phyloP scores from a whole-genome alignment of 2,113 vertebrate genomes.

The Festucalex cinctus region DNA sequence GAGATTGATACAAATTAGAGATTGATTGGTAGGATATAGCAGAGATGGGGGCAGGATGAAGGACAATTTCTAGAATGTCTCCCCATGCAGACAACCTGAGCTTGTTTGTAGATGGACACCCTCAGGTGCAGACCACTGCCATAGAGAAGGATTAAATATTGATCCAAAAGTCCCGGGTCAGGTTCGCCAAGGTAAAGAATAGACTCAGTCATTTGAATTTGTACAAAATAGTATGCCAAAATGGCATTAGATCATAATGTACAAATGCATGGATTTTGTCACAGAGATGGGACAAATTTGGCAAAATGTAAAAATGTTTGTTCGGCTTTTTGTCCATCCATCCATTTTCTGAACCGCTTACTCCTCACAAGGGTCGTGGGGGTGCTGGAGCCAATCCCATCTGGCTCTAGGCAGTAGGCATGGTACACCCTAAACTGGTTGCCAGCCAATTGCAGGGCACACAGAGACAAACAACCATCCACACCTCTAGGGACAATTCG shows the following conservation, averaged over 20 bases:
- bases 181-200: not conserved
- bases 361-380: too few species aligned
- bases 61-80: not conserved
- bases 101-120: constrained; percentile 3
- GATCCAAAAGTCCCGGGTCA: constrained; percentile 3
- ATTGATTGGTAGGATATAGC: not conserved
- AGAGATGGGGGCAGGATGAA: not conserved
- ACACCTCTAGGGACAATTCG: too few species aligned
- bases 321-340: too few species aligned
- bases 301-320: too few species aligned
- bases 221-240: not conserved
- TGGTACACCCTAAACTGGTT: too few species aligned
- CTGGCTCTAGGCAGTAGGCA: too few species aligned
- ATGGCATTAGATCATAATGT: not conserved
- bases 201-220: not conserved
- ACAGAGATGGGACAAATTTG: not conserved
- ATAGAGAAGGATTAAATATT: constrained; percentile 3
- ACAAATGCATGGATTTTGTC: not conserved
- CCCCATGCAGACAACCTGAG: not conserved
- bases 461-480: too few species aligned
- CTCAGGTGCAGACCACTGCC: not conserved
- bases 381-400: too few species aligned
- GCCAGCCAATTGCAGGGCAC: too few species aligned
- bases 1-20: not conserved
- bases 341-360: too few species aligned